Conservation (phyloP, 2,888 invertebrate genomes). For the Romanomermis culicivorax region DNA sequence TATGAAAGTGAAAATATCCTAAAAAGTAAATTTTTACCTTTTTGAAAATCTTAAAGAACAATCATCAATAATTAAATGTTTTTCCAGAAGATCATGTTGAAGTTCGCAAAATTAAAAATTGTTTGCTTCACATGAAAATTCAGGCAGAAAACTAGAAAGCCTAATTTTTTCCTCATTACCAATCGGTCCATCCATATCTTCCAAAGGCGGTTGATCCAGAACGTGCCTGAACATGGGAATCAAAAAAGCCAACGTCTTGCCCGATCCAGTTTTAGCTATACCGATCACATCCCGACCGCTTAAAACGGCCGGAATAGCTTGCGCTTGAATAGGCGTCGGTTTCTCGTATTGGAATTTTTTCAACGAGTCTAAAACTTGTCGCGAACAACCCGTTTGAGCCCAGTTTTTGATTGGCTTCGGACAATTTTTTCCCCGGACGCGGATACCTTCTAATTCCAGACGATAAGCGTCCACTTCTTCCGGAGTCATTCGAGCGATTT, state of each 20-base stretch:
- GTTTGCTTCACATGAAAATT: too few species aligned
- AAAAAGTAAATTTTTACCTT: too few species aligned
- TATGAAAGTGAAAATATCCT: too few species aligned
- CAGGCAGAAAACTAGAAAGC: too few species aligned
- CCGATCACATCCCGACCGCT: constrained; percentile 83
- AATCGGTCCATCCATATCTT: constrained; percentile 89
- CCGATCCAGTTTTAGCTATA: constrained; percentile 96
- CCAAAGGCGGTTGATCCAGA: constrained; percentile 71
- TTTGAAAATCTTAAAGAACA: too few species aligned
- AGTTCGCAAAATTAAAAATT: too few species aligned
- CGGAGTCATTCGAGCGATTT: constrained; percentile 68
- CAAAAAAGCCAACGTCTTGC: constrained; percentile 91
- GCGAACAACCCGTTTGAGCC: constrained; percentile 94
- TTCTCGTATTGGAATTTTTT: constrained; percentile 70
- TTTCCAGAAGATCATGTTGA: too few species aligned
- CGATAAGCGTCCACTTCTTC: constrained; percentile 39
- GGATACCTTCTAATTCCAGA: constrained; percentile 72
- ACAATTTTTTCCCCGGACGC: constrained; percentile 84
- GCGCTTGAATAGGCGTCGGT: constrained; percentile 94
- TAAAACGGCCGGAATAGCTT: constrained; percentile 77
- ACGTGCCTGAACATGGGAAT: constrained; percentile 93
- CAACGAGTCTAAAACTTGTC: constrained; percentile 73
- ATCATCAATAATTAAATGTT: too few species aligned
- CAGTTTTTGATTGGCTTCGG: constrained; percentile 81
- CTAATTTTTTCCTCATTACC: too few species aligned